Percentiles rank a stretch among this genome's conserved stretches.
phyloP scores from a whole-genome alignment of 2,888 invertebrate species.

The Drosophila testacea region DNA sequence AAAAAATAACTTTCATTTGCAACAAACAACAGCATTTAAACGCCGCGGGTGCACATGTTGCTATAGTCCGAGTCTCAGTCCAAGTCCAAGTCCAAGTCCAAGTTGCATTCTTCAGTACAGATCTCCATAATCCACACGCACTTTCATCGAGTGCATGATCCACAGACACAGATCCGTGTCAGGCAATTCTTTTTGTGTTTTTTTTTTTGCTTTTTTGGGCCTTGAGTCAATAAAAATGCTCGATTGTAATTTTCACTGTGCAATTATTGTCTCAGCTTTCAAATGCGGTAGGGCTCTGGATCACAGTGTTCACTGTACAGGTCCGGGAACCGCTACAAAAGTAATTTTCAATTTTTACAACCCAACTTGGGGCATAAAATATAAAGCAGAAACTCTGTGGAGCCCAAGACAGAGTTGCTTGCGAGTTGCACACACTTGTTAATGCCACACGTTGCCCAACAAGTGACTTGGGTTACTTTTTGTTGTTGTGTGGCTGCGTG shows the following conservation, averaged over 20 bases:
- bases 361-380: slow-evolving; percentile 65
- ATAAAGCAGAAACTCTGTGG: slow-evolving; percentile 39
- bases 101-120: slow-evolving; percentile 1
- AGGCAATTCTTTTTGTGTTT: slow-evolving; percentile 1
- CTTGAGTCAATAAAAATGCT: slow-evolving; percentile 66
- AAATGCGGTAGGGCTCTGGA: slow-evolving; percentile 66
- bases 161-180: slow-evolving; percentile 55
- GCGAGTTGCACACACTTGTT: slow-evolving; percentile 43
- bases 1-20: slow-evolving; percentile 66
- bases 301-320: not conserved
- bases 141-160: slow-evolving; percentile 61
- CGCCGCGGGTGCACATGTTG: slow-evolving; percentile 66
- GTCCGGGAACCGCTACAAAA: slow-evolving; percentile 34
- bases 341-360: slow-evolving; percentile 79
- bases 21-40: slow-evolving; percentile 31
- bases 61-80: not conserved
- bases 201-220: not conserved
- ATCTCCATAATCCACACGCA: slow-evolving; percentile 67
- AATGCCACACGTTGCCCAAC: slow-evolving; percentile 50
- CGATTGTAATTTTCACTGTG: slow-evolving; percentile 76
- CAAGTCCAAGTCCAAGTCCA: not conserved
- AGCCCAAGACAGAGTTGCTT: slow-evolving; percentile 8
- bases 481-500: slow-evolving; percentile 53
- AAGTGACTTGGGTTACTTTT: slow-evolving; percentile 1
- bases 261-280: slow-evolving; percentile 78